Evolutionary conservation across 2,797 vertebrate genomes (phyloP), one percentile per base, ranked within the genome.

Genomic region (Peromyscus melanophrys): DNA sequence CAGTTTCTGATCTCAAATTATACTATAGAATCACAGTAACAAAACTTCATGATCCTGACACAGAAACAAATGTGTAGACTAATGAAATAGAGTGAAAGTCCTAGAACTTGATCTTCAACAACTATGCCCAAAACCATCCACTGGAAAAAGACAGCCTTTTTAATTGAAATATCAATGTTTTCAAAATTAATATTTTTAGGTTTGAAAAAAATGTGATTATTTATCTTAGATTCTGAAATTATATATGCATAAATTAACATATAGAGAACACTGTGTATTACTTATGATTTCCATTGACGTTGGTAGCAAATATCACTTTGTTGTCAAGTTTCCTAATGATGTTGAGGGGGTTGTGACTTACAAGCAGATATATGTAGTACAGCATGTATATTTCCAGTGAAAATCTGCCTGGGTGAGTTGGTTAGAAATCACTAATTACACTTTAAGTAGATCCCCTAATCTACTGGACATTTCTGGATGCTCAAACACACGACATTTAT

Each of bases 191-290:
- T 37, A 52, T 46, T 94, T 67, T 89, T 55, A 46, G 34, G 5
- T 86, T 86, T 67, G 57, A 59, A 46, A 93, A 93, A 92, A 89
- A 78, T 7, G 3, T 49, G 2, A 55, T 94, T 1, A 86, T 69
- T 92, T 84, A 34, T 88, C 73, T 81, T 82, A 94, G 4, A 91
- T 76, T 92, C 46, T 76, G 55, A 94, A 46, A 9, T 19, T n/a
- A 59, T 52, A 40, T 21, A 19, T 57, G n/a, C 14, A 65, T 4
- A 73, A 3, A 40, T 73, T 40, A 6, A 2, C 12, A 21, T 55
- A 13, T 13, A 57, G 16, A 27, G 23, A 52, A 57, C 2, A 83
- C 65, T 46, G 16, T 67, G 40, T 37, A 85, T 21, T n/a, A 91
- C 43, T 46, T 37, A 13, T 90, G 6, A 73, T 93, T 91, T 86